Evolutionary conservation across 2,888 invertebrate species (phyloP).

Genomic region (Drepanosiphum platanoidis): DNA sequence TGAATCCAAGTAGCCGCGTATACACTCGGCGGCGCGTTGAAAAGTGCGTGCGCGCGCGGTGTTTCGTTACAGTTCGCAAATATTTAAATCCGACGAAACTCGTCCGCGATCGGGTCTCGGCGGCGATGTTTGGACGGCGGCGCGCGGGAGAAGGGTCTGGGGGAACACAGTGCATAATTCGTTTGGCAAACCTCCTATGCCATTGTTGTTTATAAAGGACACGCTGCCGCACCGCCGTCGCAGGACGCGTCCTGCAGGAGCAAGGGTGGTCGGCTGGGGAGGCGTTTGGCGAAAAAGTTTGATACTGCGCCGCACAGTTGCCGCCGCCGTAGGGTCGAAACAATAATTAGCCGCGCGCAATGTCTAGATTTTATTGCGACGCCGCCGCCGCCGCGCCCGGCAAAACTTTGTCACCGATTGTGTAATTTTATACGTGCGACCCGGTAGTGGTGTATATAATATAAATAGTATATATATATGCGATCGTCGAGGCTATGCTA

Average conservation of each 20-base stretch:
- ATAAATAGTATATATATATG: neutral
- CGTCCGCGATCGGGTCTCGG: neutral
- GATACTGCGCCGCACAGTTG: neutral
- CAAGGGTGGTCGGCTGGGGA: neutral
- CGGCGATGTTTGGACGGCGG: neutral
- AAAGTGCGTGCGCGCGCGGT: neutral
- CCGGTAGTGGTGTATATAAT: neutral
- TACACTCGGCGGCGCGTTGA: neutral
- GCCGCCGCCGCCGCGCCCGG: too few species aligned
- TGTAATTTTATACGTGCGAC: constrained; percentile 36
- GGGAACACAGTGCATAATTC: constrained; percentile 9
- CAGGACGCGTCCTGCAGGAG: neutral
- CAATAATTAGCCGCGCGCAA: constrained; percentile 52
- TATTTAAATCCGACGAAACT: constrained; percentile 20
- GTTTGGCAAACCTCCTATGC: constrained; percentile 34
- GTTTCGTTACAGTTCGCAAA: neutral
- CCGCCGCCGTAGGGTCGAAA: constrained; percentile 11
- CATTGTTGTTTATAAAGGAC: constrained; percentile 41
- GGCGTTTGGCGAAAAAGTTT: constrained; percentile 41
- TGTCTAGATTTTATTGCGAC: constrained; percentile 37
- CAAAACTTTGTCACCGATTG: constrained; percentile 45
- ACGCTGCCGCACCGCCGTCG: neutral
- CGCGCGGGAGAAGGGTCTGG: neutral
- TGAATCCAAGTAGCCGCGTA: neutral
- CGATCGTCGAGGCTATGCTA: neutral